phyloP scores from a whole-genome alignment of 2,888 invertebrate species.

The Drosophila kokeensis region DNA sequence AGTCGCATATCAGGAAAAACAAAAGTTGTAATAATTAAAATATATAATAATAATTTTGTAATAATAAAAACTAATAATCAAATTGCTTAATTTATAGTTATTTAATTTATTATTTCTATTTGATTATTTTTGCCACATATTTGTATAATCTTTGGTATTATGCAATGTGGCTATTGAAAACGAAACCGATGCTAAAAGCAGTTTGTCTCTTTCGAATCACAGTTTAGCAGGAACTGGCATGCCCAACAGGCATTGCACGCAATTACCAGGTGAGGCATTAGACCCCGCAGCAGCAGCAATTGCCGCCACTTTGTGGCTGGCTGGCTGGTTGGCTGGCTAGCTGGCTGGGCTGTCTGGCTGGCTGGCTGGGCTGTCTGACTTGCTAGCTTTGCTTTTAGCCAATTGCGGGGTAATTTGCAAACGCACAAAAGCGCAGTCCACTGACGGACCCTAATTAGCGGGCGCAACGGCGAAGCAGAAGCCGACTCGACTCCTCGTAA shows the following conservation, averaged over 20 bases:
- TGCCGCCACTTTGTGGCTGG: slow-evolving; percentile 7
- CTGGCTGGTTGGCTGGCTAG: background rate
- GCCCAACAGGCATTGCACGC: slow-evolving; percentile 51
- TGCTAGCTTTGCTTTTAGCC: slow-evolving; percentile 43
- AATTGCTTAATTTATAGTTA: background rate
- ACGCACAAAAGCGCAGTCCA: slow-evolving; percentile 70
- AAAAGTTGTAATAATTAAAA: background rate
- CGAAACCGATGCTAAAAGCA: slow-evolving; percentile 29
- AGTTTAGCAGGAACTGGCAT: slow-evolving; percentile 60
- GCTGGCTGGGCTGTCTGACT: slow-evolving; percentile 5
- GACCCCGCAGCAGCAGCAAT: slow-evolving; percentile 9
- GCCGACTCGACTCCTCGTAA: slow-evolving; percentile 37
- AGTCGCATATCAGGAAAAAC: background rate
- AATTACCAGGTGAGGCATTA: slow-evolving; percentile 61
- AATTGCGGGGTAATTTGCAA: slow-evolving; percentile 79
- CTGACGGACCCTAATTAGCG: slow-evolving; percentile 82
- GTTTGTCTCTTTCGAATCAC: slow-evolving; percentile 24
- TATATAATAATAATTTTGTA: background rate
- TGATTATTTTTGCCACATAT: background rate
- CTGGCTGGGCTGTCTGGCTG: background rate
- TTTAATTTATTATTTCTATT: background rate
- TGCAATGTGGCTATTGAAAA: slow-evolving; percentile 32
- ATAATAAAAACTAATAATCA: background rate
- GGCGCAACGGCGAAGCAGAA: slow-evolving; percentile 50
- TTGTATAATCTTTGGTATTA: background rate